Conservation (phyloP, 2,113 vertebrate genomes). For the Boleophthalmus pectinirostris region DNA sequence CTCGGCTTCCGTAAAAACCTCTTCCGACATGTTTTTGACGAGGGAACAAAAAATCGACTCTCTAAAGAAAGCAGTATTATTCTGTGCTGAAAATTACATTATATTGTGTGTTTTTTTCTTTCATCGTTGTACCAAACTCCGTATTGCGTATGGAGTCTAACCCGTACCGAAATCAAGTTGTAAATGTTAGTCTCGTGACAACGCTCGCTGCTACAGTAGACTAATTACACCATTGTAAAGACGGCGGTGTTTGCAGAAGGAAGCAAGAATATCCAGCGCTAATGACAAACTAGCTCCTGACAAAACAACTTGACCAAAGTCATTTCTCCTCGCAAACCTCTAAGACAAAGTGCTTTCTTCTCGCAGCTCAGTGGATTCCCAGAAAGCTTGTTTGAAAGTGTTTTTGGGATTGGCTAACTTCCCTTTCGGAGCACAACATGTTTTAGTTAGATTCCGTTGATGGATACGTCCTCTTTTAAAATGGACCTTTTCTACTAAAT, state of each 20-base stretch:
- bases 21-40: too few species aligned
- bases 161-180: too few species aligned
- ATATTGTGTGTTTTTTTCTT: too few species aligned
- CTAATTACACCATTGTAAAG: background rate
- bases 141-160: too few species aligned
- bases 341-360: slow-evolving; percentile 51
- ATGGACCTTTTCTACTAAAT: background rate
- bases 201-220: background rate
- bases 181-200: too few species aligned
- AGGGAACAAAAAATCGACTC: too few species aligned
- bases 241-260: slow-evolving; percentile 46
- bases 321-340: slow-evolving; percentile 6
- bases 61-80: too few species aligned
- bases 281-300: slow-evolving; percentile 44
- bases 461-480: slow-evolving; percentile 38
- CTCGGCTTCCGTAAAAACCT: too few species aligned
- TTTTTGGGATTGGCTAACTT: slow-evolving; percentile 42
- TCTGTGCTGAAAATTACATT: too few species aligned
- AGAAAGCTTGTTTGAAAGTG: slow-evolving; percentile 30
- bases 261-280: slow-evolving; percentile 43
- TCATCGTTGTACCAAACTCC: too few species aligned
- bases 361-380: slow-evolving; percentile 28
- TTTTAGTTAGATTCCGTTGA: slow-evolving; percentile 15
- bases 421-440: slow-evolving; percentile 24
- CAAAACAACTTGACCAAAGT: slow-evolving; percentile 19